Conservation (phyloP, 2,113 vertebrate species). For the Promerops cafer region DNA sequence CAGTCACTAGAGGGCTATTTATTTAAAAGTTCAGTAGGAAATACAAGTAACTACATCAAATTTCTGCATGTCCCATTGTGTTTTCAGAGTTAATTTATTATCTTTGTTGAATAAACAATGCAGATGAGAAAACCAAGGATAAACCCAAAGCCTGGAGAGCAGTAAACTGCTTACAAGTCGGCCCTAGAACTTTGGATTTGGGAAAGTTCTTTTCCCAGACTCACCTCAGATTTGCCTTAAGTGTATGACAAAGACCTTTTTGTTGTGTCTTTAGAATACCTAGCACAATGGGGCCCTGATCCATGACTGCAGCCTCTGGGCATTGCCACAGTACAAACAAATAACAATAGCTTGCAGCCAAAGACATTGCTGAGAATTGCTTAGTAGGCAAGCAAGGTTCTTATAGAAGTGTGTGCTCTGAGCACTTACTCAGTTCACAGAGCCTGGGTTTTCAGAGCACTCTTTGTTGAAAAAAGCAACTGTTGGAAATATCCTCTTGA, state of each 20-base stretch:
- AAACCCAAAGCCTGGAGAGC: neutral
- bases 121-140: neutral
- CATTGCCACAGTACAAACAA: conserved; percentile 48
- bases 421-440: conserved; percentile 32
- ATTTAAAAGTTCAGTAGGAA: neutral
- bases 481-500: conserved; percentile 35
- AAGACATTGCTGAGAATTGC: conserved; percentile 48
- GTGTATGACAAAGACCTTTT: conserved; percentile 45
- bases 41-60: neutral
- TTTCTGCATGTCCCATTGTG: neutral
- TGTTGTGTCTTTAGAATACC: conserved; percentile 47
- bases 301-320: conserved; percentile 34
- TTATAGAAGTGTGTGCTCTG: conserved; percentile 40
- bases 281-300: conserved; percentile 41
- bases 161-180: neutral
- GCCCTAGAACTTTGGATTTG: neutral
- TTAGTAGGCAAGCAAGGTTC: conserved; percentile 55
- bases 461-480: conserved; percentile 32
- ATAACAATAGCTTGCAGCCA: conserved; percentile 51
- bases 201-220: conserved; percentile 22
- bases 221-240: conserved; percentile 33
- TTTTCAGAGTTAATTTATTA: neutral
- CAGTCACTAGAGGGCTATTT: neutral
- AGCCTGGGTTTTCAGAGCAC: conserved; percentile 17
- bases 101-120: neutral